A percentile compares a stretch with the other conserved stretches of the same genome.
Evolutionary conservation across 1,140 invertebrate species (phyloP).

Genomic region (Manduca sexta): DNA sequence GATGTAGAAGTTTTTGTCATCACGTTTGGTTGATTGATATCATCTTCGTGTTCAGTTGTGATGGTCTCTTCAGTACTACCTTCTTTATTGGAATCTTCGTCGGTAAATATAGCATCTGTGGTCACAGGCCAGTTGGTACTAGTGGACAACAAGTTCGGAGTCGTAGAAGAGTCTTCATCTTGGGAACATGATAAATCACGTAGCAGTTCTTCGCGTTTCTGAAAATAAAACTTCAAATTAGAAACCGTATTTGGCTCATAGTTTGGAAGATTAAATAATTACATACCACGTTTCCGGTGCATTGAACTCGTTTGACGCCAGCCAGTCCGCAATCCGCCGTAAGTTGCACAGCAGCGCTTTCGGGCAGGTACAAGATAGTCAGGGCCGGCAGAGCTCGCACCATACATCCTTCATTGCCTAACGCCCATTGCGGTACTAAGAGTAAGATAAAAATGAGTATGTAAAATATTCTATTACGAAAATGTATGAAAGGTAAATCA

Average conservation of each 20-base stretch:
- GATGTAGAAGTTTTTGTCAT: slow-evolving; percentile 22
- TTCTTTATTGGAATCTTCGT: slow-evolving; percentile 41
- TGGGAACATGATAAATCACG: slow-evolving; percentile 59
- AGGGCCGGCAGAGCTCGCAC: slow-evolving; percentile 80
- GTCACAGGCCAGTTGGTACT: slow-evolving; percentile 31
- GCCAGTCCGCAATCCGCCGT: slow-evolving; percentile 92
- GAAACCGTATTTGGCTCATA: background rate
- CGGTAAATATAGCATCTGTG: slow-evolving; percentile 32
- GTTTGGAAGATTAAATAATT: background rate
- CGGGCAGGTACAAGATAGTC: slow-evolving; percentile 81
- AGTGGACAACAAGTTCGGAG: slow-evolving; percentile 11
- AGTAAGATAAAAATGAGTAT: slow-evolving; percentile 2
- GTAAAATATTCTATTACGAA: too few relatives aligned
- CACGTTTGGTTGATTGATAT: slow-evolving; percentile 26
- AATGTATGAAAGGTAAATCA: too few relatives aligned
- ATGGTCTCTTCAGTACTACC: slow-evolving; percentile 38
- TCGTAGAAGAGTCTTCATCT: slow-evolving; percentile 43
- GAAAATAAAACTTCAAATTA: slow-evolving; percentile 16
- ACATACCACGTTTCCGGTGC: slow-evolving; percentile 80
- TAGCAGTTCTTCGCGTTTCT: slow-evolving; percentile 68
- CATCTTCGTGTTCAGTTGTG: slow-evolving; percentile 40
- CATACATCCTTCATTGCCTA: slow-evolving; percentile 76
- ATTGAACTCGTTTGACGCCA: slow-evolving; percentile 82
- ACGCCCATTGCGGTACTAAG: slow-evolving; percentile 80
- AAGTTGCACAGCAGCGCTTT: slow-evolving; percentile 86